A percentile compares a stretch with the other conserved stretches of the same genome.
These are phyloP conservation scores for Drosophila insularis DNA, from an alignment of 1,140 invertebrate species.

Conservation along the genomic window DNA sequence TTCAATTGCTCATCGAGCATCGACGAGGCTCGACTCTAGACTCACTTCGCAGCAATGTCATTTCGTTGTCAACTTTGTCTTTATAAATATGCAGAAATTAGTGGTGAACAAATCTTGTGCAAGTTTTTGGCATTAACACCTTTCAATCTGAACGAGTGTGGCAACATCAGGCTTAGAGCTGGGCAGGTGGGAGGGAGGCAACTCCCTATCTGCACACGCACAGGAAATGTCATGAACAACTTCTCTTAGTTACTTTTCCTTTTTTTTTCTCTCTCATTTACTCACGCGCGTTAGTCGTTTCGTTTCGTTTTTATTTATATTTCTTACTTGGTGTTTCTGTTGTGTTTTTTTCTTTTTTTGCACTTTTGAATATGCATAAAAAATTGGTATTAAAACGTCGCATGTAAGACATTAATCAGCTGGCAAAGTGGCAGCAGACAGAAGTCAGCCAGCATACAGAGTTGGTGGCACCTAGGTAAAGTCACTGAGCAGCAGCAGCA, in stretches of 20 bases:
- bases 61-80: constrained; percentile 70
- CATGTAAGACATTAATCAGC: constrained; percentile 81
- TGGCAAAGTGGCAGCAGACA: constrained; percentile 70
- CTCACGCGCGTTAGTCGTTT: background rate
- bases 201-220: constrained; percentile 23
- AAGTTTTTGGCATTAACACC: constrained; percentile 79
- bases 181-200: background rate
- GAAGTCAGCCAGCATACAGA: constrained; percentile 25
- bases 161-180: constrained; percentile 37
- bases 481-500: constrained; percentile 60
- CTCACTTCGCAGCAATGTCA: constrained; percentile 43
- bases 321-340: constrained; percentile 13
- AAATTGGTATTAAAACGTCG: constrained; percentile 81
- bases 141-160: constrained; percentile 63
- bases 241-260: constrained; percentile 54
- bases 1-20: constrained; percentile 62
- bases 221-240: constrained; percentile 71
- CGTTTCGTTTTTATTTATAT: constrained; percentile 19
- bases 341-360: constrained; percentile 23
- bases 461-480: constrained; percentile 61
- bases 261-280: constrained; percentile 57
- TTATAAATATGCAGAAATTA: constrained; percentile 75
- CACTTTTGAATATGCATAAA: constrained; percentile 78
- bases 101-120: constrained; percentile 74
- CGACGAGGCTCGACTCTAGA: constrained; percentile 4